phyloP scores from a whole-genome alignment of 30 jellyfish, hydroid and myxozoan genomes.

The Pseudorhiza aurosa region DNA sequence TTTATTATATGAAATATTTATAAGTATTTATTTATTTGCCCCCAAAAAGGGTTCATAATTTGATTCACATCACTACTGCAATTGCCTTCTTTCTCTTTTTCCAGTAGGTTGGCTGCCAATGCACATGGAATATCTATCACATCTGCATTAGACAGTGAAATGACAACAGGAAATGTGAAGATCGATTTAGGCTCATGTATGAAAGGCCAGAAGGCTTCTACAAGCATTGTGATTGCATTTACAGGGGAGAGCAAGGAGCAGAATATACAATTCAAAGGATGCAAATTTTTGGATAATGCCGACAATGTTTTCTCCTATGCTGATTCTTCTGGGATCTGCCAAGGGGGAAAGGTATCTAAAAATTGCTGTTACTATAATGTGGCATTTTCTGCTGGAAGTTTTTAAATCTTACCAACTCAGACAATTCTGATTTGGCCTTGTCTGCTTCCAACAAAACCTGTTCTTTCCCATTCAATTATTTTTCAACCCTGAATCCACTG shows the following conservation, averaged over 20 bases:
- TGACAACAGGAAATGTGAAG: neutral
- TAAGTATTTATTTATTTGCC: too few relatives aligned
- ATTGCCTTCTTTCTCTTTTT: neutral
- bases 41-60: too few relatives aligned
- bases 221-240: neutral
- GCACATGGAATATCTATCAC: neutral
- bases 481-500: too few relatives aligned
- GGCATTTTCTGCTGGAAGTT: too few relatives aligned
- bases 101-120: neutral
- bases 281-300: slow-evolving; percentile 9
- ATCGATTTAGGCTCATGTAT: neutral
- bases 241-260: neutral
- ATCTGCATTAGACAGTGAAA: neutral
- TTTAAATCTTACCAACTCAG: too few relatives aligned
- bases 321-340: neutral
- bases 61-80: too few relatives aligned
- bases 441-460: too few relatives aligned
- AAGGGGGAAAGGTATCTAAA: slow-evolving; percentile 4
- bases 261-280: neutral
- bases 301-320: slow-evolving; percentile 3
- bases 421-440: too few relatives aligned
- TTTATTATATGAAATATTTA: too few relatives aligned
- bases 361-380: too few relatives aligned
- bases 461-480: too few relatives aligned
- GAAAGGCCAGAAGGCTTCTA: neutral